Conservation (phyloP, 2,113 vertebrate species). For the Symphodus melops region DNA sequence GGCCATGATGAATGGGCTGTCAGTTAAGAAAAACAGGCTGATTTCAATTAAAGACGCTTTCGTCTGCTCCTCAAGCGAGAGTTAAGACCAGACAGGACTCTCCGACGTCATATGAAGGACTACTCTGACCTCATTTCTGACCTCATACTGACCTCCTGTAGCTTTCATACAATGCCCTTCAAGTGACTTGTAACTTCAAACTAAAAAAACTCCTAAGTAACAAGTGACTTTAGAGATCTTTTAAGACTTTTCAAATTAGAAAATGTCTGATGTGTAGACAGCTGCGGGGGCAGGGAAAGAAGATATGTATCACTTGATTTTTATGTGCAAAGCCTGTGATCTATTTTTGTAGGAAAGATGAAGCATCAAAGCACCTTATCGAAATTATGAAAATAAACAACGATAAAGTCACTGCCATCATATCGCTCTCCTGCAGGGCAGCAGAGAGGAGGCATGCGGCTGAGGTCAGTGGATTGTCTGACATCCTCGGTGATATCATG, state of each 20-base stretch:
- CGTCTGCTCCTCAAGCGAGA: slow-evolving; percentile 80
- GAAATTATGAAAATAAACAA: not conserved
- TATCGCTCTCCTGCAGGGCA: slow-evolving; percentile 20
- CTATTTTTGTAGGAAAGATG: not conserved
- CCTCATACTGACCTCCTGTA: slow-evolving; percentile 65
- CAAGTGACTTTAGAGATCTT: not conserved
- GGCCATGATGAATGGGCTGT: slow-evolving; percentile 89
- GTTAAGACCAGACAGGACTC: slow-evolving; percentile 78
- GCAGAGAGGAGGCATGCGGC: slow-evolving; percentile 23
- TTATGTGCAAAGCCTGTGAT: not conserved
- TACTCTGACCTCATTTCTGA: slow-evolving; percentile 73
- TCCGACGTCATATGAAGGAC: slow-evolving; percentile 62
- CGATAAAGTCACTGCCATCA: slow-evolving; percentile 11
- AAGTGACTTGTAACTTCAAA: slow-evolving; percentile 27
- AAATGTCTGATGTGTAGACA: not conserved
- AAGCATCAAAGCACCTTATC: not conserved
- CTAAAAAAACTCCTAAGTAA: slow-evolving; percentile 15
- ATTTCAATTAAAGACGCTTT: slow-evolving; percentile 86
- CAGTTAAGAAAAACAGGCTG: slow-evolving; percentile 90
- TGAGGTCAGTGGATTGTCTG: slow-evolving; percentile 37
- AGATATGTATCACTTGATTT: not conserved
- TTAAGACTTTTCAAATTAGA: not conserved
- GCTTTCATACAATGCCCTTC: slow-evolving; percentile 17
- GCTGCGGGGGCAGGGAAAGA: not conserved
- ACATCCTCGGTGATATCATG: slow-evolving; percentile 49